phyloP scores from a whole-genome alignment of 2,888 invertebrate genomes.

The Theretra japonica region DNA sequence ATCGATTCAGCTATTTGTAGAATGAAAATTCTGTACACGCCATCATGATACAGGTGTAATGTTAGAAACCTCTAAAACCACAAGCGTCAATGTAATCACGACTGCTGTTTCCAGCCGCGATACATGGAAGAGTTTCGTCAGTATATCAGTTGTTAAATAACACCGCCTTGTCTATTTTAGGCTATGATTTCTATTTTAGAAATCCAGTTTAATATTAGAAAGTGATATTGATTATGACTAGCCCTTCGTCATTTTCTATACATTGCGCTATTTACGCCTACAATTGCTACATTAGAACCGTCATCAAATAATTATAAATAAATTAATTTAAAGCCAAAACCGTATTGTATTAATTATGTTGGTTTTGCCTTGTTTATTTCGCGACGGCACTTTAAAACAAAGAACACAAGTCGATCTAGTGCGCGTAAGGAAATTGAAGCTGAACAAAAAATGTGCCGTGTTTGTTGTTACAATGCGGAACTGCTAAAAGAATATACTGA shows the following conservation, averaged over 20 bases:
- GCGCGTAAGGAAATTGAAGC: neutral
- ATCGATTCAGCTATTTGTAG: conserved; percentile 46
- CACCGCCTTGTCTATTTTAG: neutral
- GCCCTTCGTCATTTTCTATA: neutral
- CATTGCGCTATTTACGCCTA: neutral
- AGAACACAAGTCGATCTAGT: conserved; percentile 1
- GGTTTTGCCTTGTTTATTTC: neutral
- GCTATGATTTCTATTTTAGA: neutral
- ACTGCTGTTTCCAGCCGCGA: neutral
- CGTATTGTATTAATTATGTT: neutral
- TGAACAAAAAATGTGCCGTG: conserved; percentile 13
- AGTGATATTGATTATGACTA: neutral
- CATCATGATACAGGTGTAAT: conserved; percentile 28
- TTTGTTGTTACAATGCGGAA: neutral
- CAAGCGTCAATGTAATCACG: conserved; percentile 9
- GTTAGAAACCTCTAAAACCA: conserved; percentile 31
- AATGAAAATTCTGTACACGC: conserved; percentile 28
- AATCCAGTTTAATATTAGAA: neutral
- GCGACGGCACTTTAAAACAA: neutral
- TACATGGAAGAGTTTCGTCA: neutral
- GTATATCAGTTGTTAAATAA: neutral
- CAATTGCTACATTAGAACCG: neutral
- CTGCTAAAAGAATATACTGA: neutral
- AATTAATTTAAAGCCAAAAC: neutral
- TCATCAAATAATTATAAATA: neutral